Evolutionary conservation across 2,113 vertebrate genomes (phyloP).

Genomic region (Miniopterus natalensis): DNA sequence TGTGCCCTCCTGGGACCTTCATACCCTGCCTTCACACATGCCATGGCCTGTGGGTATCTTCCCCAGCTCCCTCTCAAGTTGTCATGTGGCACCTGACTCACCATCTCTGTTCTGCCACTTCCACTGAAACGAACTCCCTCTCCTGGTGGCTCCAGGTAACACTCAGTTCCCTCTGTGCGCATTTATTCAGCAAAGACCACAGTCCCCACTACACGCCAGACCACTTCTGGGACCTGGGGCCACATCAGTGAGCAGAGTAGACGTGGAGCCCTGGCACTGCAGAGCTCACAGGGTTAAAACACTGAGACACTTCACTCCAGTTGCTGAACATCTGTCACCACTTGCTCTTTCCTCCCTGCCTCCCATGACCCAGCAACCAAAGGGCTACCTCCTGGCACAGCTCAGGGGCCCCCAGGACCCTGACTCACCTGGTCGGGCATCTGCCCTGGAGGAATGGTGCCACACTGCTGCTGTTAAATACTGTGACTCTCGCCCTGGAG

Average conservation of each 20-base stretch:
- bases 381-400: background rate
- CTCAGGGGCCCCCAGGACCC: background rate
- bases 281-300: background rate
- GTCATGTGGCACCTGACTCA: background rate
- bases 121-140: background rate
- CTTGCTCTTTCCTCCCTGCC: background rate
- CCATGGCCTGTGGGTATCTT: background rate
- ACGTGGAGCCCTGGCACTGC: accelerated
- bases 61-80: background rate
- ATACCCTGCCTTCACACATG: background rate
- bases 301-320: accelerated
- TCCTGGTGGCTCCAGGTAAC: background rate
- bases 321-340: no score
- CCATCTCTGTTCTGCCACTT: no score
- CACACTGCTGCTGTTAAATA: background rate
- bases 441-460: no score
- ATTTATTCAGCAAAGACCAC: background rate
- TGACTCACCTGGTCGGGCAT: background rate
- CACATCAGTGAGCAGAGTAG: background rate
- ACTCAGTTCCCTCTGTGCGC: no score
- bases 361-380: background rate
- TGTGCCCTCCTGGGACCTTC: background rate
- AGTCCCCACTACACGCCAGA: background rate
- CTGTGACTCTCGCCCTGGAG: background rate
- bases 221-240: background rate